Conservation (phyloP, 1,140 invertebrate genomes). For the Planococcus citri region DNA sequence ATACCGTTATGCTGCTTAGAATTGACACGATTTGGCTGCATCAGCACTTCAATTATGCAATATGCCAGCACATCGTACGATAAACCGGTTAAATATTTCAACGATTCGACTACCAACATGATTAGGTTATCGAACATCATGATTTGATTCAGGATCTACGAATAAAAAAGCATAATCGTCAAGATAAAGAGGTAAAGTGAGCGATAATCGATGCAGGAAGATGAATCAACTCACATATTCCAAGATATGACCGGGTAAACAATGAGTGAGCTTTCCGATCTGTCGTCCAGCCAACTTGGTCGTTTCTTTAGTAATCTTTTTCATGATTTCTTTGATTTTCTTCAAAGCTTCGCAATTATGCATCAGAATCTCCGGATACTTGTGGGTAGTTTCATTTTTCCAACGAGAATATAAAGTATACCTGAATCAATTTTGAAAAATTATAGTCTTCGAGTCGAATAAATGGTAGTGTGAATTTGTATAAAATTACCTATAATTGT, state of each 20-base stretch:
- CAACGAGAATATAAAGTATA: slow-evolving; percentile 86
- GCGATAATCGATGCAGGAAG: neutral
- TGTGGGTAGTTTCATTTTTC: slow-evolving; percentile 77
- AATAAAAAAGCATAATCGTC: slow-evolving; percentile 24
- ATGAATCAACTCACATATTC: slow-evolving; percentile 62
- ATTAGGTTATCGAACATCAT: slow-evolving; percentile 97
- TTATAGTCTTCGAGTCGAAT: too few relatives aligned
- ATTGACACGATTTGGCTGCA: slow-evolving; percentile 54
- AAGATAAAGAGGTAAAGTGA: slow-evolving; percentile 20
- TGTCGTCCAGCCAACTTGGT: slow-evolving; percentile 90
- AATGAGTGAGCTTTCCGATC: slow-evolving; percentile 93
- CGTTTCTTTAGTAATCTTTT: slow-evolving; percentile 95
- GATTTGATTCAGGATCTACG: slow-evolving; percentile 70
- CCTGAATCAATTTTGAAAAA: slow-evolving; percentile 35
- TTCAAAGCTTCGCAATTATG: slow-evolving; percentile 75
- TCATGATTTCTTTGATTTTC: slow-evolving; percentile 81
- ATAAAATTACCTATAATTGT: slow-evolving; percentile 74
- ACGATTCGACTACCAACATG: slow-evolving; percentile 89
- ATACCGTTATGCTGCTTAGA: slow-evolving; percentile 86
- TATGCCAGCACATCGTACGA: slow-evolving; percentile 94
- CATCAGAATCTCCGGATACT: slow-evolving; percentile 69
- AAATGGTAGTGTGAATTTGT: neutral
- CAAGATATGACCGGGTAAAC: slow-evolving; percentile 86
- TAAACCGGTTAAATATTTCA: slow-evolving; percentile 90
- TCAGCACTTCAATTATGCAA: slow-evolving; percentile 86